These are phyloP conservation scores for Argopecten irradians DNA, from an alignment of 1,140 invertebrate genomes.

Conservation along the genomic window DNA sequence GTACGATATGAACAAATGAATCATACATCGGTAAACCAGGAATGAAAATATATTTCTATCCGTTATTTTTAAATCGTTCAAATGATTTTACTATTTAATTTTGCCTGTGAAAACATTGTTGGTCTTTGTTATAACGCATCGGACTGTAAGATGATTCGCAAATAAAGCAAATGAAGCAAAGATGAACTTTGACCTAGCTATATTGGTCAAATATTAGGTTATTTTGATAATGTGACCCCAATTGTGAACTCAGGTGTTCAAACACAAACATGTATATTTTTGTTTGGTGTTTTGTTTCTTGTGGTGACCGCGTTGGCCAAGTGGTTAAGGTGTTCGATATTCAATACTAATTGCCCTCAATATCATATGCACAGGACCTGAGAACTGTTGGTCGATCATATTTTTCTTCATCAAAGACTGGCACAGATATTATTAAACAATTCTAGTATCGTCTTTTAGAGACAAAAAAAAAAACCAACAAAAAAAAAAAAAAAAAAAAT, in stretches of 20 bases:
- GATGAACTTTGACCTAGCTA: background rate
- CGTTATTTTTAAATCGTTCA: constrained; percentile 2
- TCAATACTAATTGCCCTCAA: no score
- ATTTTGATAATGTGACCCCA: background rate
- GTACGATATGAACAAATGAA: background rate
- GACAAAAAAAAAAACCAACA: no score
- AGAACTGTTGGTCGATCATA: no score
- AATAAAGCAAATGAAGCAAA: background rate
- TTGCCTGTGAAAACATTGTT: background rate
- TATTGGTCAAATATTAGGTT: constrained; percentile 7
- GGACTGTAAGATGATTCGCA: background rate
- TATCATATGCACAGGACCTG: no score
- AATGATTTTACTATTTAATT: background rate
- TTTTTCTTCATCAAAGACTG: no score
- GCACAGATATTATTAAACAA: no score
- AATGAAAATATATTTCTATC: background rate
- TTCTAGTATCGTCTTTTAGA: no score
- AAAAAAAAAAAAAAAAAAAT: no score
- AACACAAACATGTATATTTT: background rate
- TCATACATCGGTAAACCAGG: background rate
- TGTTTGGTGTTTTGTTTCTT: no score
- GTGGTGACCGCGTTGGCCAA: no score
- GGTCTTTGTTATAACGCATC: background rate
- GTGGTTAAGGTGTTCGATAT: no score
- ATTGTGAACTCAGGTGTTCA: background rate